Conservation (phyloP, 2,113 vertebrate genomes). For the Nettapus auritus region DNA sequence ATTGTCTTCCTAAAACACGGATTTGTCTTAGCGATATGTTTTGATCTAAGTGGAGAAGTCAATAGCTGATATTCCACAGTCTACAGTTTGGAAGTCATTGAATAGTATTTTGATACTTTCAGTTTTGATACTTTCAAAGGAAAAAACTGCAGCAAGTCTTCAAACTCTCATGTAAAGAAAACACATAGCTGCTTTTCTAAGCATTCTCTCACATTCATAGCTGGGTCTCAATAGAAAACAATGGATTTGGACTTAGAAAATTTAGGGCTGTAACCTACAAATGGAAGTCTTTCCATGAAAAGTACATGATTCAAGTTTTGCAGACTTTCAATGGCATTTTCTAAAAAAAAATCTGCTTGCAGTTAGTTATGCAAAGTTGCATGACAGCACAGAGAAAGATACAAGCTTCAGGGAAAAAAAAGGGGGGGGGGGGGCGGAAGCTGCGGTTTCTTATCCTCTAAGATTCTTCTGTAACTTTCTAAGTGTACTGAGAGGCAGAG, state of each 20-base stretch:
- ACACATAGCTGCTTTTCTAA: background rate
- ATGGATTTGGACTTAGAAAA: background rate
- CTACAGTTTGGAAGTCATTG: background rate
- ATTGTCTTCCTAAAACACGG: background rate
- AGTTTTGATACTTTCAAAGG: background rate
- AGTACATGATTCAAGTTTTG: background rate
- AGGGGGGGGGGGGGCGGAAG: too few species aligned
- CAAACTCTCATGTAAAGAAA: background rate
- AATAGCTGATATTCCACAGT: background rate
- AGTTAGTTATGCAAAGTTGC: background rate
- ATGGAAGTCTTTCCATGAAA: background rate
- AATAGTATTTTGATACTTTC: background rate
- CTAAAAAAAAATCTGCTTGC: background rate
- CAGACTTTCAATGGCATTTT: background rate
- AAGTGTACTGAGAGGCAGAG: background rate
- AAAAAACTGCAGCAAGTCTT: background rate
- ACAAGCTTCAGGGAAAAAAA: background rate
- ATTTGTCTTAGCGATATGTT: background rate
- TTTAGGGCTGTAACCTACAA: background rate
- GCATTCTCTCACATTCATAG: background rate
- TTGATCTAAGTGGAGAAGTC: background rate
- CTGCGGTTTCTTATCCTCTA: background rate
- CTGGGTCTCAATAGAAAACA: background rate
- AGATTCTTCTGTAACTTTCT: background rate
- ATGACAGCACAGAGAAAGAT: background rate